Evolutionary conservation across 2,797 vertebrate species (phyloP).

Genomic region (Hemibagrus guttatus): DNA sequence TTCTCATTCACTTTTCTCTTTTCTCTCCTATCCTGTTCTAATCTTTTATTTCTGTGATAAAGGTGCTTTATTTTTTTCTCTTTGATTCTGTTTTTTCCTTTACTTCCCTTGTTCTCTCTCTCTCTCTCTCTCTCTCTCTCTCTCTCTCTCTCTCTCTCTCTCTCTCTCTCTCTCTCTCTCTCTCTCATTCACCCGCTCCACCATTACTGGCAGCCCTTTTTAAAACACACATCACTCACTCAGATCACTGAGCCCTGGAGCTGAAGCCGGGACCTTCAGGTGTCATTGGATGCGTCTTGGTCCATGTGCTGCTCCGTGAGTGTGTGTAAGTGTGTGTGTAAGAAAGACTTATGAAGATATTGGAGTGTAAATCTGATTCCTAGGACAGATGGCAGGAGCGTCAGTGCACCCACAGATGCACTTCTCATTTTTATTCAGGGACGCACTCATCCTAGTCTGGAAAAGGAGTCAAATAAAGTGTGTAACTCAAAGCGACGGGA

Average conservation of each 20-base stretch:
- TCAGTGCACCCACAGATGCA: slow-evolving; percentile 74
- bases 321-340: slow-evolving; percentile 52
- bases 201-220: slow-evolving; percentile 65
- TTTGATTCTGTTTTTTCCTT: background rate
- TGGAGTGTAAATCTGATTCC: slow-evolving; percentile 81
- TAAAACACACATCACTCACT: slow-evolving; percentile 74
- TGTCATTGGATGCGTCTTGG: slow-evolving; percentile 79
- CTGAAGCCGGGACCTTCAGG: slow-evolving; percentile 79
- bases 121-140: slow-evolving; percentile 32
- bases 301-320: slow-evolving; percentile 68
- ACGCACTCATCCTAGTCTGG: slow-evolving; percentile 67
- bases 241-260: slow-evolving; percentile 70
- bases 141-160: slow-evolving; percentile 33
- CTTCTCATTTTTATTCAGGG: slow-evolving; percentile 78
- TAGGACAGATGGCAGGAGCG: slow-evolving; percentile 80
- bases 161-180: slow-evolving; percentile 52
- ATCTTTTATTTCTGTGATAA: background rate
- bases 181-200: slow-evolving; percentile 36
- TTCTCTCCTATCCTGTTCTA: background rate
- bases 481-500: slow-evolving; percentile 12
- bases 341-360: slow-evolving; percentile 82
- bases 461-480: slow-evolving; percentile 44
- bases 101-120: background rate
- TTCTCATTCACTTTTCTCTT: background rate
- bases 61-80: background rate